Conservation (phyloP, 2,113 vertebrate genomes). For the Eulemur rufifrons region DNA sequence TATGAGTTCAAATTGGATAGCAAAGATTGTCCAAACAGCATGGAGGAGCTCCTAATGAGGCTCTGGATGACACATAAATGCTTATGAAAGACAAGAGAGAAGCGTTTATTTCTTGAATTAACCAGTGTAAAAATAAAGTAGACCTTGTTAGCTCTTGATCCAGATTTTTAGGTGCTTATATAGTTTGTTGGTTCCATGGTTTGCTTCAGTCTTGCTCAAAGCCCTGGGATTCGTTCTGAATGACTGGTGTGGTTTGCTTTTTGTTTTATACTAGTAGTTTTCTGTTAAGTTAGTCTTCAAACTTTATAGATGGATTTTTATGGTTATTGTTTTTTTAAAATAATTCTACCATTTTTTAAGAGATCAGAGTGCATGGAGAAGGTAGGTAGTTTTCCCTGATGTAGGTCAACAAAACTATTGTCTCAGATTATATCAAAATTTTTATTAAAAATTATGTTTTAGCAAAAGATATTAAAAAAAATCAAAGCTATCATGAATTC, state of each 20-base stretch:
- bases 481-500: background rate
- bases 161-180: background rate
- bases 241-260: background rate
- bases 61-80: background rate
- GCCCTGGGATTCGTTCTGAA: background rate
- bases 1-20: background rate
- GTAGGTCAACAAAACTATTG: background rate
- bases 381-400: background rate
- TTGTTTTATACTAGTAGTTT: background rate
- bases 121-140: background rate
- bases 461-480: background rate
- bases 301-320: background rate
- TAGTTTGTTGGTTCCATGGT: background rate
- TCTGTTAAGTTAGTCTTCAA: background rate
- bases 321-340: background rate
- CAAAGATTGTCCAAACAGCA: background rate
- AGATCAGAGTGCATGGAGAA: background rate
- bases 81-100: background rate
- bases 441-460: background rate
- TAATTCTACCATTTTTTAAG: background rate
- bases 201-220: background rate
- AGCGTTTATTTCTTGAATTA: background rate
- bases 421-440: background rate
- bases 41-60: background rate
- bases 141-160: background rate